Evolutionary conservation across 2,888 invertebrate genomes (phyloP).

Genomic region (Cephus rjabovi): DNA sequence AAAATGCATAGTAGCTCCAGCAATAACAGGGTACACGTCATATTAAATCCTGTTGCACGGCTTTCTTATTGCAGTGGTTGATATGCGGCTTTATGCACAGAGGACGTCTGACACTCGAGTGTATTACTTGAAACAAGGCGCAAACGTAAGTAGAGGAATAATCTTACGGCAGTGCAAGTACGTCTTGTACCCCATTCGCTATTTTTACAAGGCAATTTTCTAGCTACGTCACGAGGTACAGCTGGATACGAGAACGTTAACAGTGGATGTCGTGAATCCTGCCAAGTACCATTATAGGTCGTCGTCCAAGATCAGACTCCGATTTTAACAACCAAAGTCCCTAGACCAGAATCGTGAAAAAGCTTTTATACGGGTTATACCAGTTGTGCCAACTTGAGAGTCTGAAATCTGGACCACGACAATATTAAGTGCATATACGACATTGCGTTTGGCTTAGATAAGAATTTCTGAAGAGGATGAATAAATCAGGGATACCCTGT

Average conservation of each 20-base stretch:
- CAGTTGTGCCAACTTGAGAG: neutral
- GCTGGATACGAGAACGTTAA: neutral
- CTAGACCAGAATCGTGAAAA: neutral
- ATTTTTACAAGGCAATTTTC: constrained; percentile 26
- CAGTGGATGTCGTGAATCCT: neutral
- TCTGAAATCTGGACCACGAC: neutral
- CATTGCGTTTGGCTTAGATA: too few species aligned
- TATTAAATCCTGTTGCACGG: constrained; percentile 46
- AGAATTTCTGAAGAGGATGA: neutral
- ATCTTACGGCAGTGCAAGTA: constrained; percentile 23
- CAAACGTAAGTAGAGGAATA: constrained; percentile 27
- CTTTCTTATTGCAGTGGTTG: constrained; percentile 47
- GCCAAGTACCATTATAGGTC: neutral
- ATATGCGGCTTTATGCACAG: constrained; percentile 43
- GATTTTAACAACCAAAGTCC: neutral
- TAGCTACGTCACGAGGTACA: neutral
- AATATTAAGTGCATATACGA: too few species aligned
- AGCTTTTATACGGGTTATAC: neutral
- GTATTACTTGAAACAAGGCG: constrained; percentile 40
- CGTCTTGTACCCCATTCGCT: neutral
- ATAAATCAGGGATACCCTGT: neutral
- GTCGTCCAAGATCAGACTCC: neutral
- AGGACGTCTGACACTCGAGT: constrained; percentile 36
- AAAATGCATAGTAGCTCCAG: constrained; percentile 27
- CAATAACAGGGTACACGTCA: constrained; percentile 52